These are phyloP conservation scores for Zingel zingel DNA, from an alignment of 2,113 vertebrate species.

Conservation along the genomic window DNA sequence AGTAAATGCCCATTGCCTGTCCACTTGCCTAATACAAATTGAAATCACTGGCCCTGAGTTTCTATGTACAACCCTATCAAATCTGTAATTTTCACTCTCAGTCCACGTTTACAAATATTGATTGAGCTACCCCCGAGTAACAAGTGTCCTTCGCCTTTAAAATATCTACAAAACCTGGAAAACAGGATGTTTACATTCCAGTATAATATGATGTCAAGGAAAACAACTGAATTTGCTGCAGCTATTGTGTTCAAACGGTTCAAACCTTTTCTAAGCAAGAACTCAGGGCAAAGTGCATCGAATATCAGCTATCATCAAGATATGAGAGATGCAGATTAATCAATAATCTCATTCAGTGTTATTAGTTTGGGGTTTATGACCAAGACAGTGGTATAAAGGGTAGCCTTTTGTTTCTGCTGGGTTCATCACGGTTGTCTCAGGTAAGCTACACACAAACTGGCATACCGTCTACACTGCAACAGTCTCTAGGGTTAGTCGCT, in stretches of 20 bases:
- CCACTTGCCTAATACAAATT: neutral
- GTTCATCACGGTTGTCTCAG: slow-evolving; percentile 44
- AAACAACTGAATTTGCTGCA: neutral
- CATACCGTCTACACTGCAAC: neutral
- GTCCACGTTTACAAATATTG: slow-evolving; percentile 49
- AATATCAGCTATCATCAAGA: slow-evolving; percentile 19
- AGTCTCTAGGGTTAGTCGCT: too few relatives aligned
- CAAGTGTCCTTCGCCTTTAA: slow-evolving; percentile 48
- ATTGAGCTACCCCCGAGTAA: slow-evolving; percentile 17
- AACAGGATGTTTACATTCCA: slow-evolving; percentile 25
- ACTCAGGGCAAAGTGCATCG: slow-evolving; percentile 57
- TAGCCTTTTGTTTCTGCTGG: neutral
- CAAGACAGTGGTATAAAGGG: neutral
- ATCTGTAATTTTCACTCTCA: slow-evolving; percentile 2
- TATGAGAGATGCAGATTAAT: slow-evolving; percentile 11
- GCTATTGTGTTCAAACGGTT: neutral
- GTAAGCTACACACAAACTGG: slow-evolving; percentile 38
- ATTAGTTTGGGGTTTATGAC: slow-evolving; percentile 53
- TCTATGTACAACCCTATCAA: too few relatives aligned
- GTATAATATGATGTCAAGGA: neutral
- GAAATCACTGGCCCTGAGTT: neutral
- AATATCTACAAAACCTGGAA: slow-evolving; percentile 3
- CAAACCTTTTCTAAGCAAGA: slow-evolving; percentile 21
- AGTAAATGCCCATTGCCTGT: neutral
- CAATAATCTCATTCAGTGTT: slow-evolving; percentile 15